Conservation (phyloP, 2,888 invertebrate genomes). For the Pristionchus entomophagus region DNA sequence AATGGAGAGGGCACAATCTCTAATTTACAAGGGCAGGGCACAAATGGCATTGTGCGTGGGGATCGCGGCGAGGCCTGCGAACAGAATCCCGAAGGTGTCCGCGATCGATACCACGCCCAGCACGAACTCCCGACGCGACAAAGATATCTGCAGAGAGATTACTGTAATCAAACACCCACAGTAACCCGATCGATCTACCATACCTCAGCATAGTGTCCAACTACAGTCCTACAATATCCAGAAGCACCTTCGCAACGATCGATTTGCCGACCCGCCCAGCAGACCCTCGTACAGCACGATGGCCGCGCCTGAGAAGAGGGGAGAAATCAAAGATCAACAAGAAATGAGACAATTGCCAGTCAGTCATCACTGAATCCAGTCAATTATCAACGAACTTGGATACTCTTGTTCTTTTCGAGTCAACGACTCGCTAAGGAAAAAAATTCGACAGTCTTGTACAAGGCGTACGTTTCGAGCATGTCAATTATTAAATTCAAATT, state of each 20-base stretch:
- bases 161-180: neutral
- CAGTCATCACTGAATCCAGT: no score
- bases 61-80: constrained; percentile 85
- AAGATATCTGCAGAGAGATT: constrained; percentile 56
- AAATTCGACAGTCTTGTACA: neutral
- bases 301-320: neutral
- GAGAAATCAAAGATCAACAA: neutral
- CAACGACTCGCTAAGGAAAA: no score
- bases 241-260: no score
- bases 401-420: no score
- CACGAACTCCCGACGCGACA: constrained; percentile 80
- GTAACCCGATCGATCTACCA: neutral
- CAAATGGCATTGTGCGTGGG: constrained; percentile 86
- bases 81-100: constrained; percentile 84
- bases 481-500: neutral
- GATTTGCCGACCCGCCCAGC: constrained; percentile 84
- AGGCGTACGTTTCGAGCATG: rapidly evolving
- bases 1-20: neutral
- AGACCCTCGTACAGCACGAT: constrained; percentile 84
- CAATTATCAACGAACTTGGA: no score
- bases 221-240: no score
- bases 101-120: constrained; percentile 85
- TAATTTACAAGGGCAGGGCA: constrained; percentile 48
- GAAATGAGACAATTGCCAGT: no score
- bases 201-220: neutral